Evolutionary conservation across 2,797 vertebrate species (phyloP).

Genomic region (Melanotaenia parkinsoni): DNA sequence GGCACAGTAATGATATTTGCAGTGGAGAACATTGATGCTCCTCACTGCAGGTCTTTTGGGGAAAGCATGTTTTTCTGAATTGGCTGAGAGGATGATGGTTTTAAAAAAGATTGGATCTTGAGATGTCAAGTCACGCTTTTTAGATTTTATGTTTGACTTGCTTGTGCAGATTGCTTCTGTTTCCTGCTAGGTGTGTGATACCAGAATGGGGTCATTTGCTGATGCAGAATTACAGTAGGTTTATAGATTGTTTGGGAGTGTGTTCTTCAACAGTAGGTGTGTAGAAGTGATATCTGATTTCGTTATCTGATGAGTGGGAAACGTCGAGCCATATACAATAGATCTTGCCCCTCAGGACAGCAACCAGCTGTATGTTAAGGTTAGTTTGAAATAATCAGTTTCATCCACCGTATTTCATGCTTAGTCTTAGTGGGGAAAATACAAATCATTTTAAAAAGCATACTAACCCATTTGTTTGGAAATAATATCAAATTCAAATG

Average conservation of each 20-base stretch:
- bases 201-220: neutral
- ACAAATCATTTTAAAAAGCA: neutral
- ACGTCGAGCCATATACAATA: neutral
- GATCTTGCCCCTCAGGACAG: neutral
- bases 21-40: conserved; percentile 33
- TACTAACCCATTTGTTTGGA: neutral
- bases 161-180: conserved; percentile 10
- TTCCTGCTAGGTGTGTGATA: neutral
- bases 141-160: conserved; percentile 15
- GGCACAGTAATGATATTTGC: conserved; percentile 49
- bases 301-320: neutral
- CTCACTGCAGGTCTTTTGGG: conserved; percentile 17
- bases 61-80: conserved; percentile 22
- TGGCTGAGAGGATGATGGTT: conserved; percentile 13
- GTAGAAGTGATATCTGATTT: neutral
- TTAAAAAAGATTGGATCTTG: conserved; percentile 22
- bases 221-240: neutral
- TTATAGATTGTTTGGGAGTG: neutral
- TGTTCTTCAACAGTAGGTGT: no score
- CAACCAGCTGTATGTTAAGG: no score
- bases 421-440: neutral
- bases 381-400: neutral
- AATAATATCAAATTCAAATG: no score
- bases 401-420: neutral
- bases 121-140: conserved; percentile 12